Base-by-base conservation (phyloP, 2,888 invertebrate genomes). In the Brachypterus glaber region DNA sequence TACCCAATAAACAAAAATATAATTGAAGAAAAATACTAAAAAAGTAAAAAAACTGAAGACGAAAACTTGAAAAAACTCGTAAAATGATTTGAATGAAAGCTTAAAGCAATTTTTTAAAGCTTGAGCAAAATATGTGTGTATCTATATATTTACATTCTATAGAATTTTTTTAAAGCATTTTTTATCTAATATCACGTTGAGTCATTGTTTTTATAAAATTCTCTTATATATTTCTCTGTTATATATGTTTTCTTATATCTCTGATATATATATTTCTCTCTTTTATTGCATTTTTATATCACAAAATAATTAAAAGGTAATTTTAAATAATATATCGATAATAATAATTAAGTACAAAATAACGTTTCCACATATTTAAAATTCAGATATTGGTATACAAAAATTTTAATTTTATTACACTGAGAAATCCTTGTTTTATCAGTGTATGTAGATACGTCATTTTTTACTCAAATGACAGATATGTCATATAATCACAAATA, bases 71-170 rank as follows among this genome's bases (percentile, higher is more conserved):
- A 12, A 8, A 14, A 11, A n/a, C n/a, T n/a, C n/a, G n/a, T n/a
- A n/a, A n/a, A 5, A 21, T 21, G 21, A 21, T 21, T 21, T 5
- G 9, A 21, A 7, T 5, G 21, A 21, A 9, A 7, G 5, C 21
- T 21, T 21, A 27, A 27, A 27, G 27, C 27, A 27, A 21, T 27
- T 11, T 27, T 27, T 61, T 62, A 61, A 63, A 62, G 60, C 61
- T 63, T 63, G 63, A 63, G 63, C 64, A 64, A 63, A 54, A 58
- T 45, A 44, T 48, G 53, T 54, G 57, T 58, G 62, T 62, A 61
- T 54, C 40, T 44, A 30, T 44, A 37, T 44, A 45, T 46, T 35
- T 49, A 45, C 45, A 48, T 35, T 37, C 27, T 35, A 40, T 30
- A 16, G 27, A 43, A 35, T 27, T 38, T 34, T 24, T n/a, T 27